A percentile compares a stretch with the other conserved stretches of the same genome.
phyloP scores from a whole-genome alignment of 2,888 invertebrate genomes.

The Protonemura montana region DNA sequence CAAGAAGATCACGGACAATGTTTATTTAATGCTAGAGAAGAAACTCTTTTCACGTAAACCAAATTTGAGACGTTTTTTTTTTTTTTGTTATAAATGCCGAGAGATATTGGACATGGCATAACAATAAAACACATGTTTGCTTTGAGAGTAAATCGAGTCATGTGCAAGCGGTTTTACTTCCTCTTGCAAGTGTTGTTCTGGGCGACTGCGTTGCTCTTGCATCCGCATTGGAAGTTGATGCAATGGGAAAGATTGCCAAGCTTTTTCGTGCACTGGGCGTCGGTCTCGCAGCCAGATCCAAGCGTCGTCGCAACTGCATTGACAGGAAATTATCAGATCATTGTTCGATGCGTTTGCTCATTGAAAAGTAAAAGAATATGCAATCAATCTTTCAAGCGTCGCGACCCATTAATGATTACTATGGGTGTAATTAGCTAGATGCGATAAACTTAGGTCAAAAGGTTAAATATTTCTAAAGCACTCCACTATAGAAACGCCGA shows the following conservation, averaged over 20 bases:
- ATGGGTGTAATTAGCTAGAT: neutral
- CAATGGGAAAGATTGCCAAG: neutral
- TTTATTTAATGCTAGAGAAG: conserved; percentile 17
- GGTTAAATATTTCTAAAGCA: neutral
- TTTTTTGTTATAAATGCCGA: neutral
- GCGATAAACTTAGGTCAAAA: neutral
- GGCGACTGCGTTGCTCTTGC: conserved; percentile 25
- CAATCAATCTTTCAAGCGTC: neutral
- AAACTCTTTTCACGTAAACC: conserved; percentile 8
- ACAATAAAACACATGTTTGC: neutral
- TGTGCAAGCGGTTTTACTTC: neutral
- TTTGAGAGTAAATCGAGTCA: neutral
- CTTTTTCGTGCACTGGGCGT: conserved; percentile 22
- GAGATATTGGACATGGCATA: neutral
- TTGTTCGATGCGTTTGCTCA: too few relatives aligned
- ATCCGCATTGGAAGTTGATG: conserved; percentile 35
- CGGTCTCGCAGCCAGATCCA: neutral
- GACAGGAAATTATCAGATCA: conserved; percentile 8
- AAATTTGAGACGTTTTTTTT: neutral
- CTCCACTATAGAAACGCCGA: neutral
- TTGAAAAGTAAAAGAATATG: neutral
- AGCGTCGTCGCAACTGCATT: conserved; percentile 19
- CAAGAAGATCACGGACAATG: neutral
- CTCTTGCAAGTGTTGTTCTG: conserved; percentile 17
- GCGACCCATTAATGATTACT: neutral